phyloP scores from a whole-genome alignment of 2,113 vertebrate genomes.

The Labeo rohita region DNA sequence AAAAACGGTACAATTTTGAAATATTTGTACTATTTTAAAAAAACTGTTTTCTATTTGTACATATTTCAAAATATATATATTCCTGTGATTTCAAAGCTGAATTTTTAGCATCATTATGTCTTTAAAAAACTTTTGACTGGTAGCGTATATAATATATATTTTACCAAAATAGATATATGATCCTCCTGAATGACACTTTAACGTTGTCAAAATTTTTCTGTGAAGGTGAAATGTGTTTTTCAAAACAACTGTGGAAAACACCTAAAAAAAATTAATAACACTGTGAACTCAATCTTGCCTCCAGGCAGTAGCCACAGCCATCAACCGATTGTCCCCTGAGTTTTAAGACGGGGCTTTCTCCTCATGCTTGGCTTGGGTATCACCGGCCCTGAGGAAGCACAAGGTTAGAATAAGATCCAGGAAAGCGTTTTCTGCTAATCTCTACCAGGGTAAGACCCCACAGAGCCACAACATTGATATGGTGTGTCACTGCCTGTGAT shows the following conservation, averaged over 20 bases:
- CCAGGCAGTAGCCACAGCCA: conserved; percentile 47
- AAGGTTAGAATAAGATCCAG: conserved; percentile 49
- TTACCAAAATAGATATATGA: neutral
- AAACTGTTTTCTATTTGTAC: too few species aligned
- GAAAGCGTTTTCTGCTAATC: conserved; percentile 31
- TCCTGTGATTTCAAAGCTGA: too few species aligned
- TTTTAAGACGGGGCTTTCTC: conserved; percentile 9
- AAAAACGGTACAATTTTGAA: too few species aligned
- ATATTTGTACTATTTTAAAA: too few species aligned
- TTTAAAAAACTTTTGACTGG: too few species aligned
- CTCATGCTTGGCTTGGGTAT: conserved; percentile 34
- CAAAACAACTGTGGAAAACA: conserved; percentile 24
- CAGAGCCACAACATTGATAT: conserved; percentile 65
- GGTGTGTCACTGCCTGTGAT: conserved; percentile 47
- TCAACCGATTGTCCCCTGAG: neutral
- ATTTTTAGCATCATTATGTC: too few species aligned
- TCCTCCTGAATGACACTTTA: neutral
- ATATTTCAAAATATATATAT: too few species aligned
- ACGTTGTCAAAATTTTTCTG: neutral
- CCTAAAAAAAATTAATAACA: conserved; percentile 28
- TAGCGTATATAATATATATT: neutral
- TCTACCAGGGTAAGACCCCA: conserved; percentile 50
- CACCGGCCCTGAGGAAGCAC: conserved; percentile 44
- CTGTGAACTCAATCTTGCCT: conserved; percentile 24
- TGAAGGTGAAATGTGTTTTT: conserved; percentile 17